A percentile compares a stretch with the other conserved stretches of the same genome.
Conservation (phyloP, 2,888 invertebrate genomes). For the Diarsia rubi region DNA sequence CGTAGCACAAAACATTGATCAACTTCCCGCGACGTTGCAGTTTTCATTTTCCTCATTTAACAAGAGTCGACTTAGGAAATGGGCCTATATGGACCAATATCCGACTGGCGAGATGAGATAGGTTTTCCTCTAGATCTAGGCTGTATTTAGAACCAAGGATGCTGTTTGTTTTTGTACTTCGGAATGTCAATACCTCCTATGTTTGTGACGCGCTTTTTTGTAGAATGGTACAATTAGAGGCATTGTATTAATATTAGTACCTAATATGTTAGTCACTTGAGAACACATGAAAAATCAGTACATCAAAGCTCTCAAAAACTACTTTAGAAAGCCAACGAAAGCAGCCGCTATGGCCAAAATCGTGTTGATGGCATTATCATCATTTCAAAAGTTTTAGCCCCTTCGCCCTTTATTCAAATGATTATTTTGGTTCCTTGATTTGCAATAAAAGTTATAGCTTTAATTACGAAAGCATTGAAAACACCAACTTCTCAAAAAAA, state of each 20-base stretch:
- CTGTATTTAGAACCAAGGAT: background rate
- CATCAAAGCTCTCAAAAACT: background rate
- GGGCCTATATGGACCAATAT: conserved; percentile 39
- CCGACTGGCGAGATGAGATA: conserved; percentile 31
- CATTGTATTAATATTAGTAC: too few relatives aligned
- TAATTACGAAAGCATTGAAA: background rate
- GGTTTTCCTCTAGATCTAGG: background rate
- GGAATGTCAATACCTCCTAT: background rate
- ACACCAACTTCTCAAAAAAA: background rate
- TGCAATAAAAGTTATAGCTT: background rate
- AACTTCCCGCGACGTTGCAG: conserved; percentile 4
- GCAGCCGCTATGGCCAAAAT: background rate
- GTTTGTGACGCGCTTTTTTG: background rate
- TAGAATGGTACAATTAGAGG: background rate
- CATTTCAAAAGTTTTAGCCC: background rate
- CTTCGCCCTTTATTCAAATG: background rate
- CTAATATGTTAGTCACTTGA: too few relatives aligned
- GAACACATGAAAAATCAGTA: background rate
- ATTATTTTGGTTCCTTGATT: background rate
- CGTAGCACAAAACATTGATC: background rate
- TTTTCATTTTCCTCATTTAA: conserved; percentile 5
- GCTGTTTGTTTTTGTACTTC: background rate
- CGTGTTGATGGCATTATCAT: background rate
- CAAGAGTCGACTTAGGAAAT: conserved; percentile 45
- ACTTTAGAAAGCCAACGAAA: background rate